These are phyloP conservation scores for Emydoidea blandingii DNA, from an alignment of 2,797 vertebrate genomes.

Conservation along the genomic window DNA sequence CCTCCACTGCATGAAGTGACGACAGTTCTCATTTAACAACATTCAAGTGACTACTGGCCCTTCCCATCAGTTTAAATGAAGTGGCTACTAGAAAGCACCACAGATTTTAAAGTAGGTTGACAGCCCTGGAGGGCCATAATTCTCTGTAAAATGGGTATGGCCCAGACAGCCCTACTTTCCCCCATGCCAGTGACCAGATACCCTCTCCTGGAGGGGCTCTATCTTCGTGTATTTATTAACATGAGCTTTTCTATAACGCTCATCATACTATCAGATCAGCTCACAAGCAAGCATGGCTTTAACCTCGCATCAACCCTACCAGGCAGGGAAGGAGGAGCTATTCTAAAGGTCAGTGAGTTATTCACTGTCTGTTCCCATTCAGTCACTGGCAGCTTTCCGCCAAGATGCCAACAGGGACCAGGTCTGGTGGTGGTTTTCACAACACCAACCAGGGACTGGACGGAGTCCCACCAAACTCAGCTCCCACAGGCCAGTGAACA, in stretches of 20 bases:
- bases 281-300: background rate
- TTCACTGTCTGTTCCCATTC: slow-evolving; percentile 13
- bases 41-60: background rate
- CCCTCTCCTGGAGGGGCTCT: background rate
- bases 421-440: background rate
- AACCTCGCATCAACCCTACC: background rate
- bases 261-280: background rate
- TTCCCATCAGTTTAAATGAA: background rate
- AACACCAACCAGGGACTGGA: background rate
- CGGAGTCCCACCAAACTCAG: background rate
- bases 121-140: background rate
- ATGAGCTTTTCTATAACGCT: background rate
- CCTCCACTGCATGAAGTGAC: background rate
- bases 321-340: background rate
- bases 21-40: background rate
- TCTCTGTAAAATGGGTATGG: background rate
- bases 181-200: background rate
- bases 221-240: background rate
- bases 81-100: background rate
- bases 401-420: background rate
- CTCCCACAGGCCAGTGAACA: background rate
- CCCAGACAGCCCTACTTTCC: background rate
- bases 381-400: background rate
- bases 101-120: background rate
- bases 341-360: slow-evolving; percentile 5